phyloP scores from a whole-genome alignment of 2,113 vertebrate genomes.

The Bos javanicus region DNA sequence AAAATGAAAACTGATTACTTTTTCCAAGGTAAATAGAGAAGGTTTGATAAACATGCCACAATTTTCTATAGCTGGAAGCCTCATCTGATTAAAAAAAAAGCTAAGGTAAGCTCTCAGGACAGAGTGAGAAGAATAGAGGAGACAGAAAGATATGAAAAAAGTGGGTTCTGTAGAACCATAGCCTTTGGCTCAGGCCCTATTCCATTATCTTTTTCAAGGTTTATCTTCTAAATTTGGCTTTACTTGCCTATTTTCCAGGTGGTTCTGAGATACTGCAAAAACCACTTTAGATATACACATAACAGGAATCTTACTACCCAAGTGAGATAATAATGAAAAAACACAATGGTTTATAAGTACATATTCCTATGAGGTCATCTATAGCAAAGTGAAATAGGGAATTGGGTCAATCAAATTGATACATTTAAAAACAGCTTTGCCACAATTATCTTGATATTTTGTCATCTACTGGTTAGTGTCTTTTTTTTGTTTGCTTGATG shows the following conservation, averaged over 20 bases:
- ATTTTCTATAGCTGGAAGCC: not conserved
- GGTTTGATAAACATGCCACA: not conserved
- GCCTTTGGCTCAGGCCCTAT: not conserved
- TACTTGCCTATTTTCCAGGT: not conserved
- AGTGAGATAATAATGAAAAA: not conserved
- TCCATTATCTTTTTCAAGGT: not conserved
- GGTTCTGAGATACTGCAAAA: not conserved
- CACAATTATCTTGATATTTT: slow-evolving; percentile 17
- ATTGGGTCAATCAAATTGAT: not conserved
- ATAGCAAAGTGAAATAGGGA: not conserved
- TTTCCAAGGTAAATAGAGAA: slow-evolving; percentile 7
- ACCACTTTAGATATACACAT: not conserved
- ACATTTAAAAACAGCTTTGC: slow-evolving; percentile 27
- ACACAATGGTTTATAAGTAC: not conserved
- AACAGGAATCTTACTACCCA: not conserved
- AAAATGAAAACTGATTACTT: slow-evolving; percentile 5
- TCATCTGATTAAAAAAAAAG: not conserved
- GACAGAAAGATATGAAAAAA: not conserved
- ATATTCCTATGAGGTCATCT: not conserved
- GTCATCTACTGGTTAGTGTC: not conserved
- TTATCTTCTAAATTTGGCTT: not conserved
- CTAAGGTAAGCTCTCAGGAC: not conserved
- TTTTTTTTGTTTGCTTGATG: not conserved
- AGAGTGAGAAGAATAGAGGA: not conserved
- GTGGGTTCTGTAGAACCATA: not conserved